Evolutionary conservation across 2,113 vertebrate species (phyloP), one percentile per base, ranked within the genome.

Genomic region (Synodontis membranacea): DNA sequence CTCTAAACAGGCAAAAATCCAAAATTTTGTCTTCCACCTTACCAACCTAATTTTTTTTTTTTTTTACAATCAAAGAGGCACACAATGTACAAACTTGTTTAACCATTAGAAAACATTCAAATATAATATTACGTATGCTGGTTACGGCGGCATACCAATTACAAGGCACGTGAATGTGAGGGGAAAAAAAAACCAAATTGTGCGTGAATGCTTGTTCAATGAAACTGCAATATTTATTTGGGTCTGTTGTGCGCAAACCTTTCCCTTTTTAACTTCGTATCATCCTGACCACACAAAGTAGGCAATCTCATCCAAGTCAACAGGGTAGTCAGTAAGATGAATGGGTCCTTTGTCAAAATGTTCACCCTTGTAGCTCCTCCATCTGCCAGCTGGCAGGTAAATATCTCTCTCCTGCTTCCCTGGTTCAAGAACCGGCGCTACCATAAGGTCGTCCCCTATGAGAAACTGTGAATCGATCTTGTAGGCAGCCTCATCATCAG

Each of bases 401-500:
- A 99, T 96, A 0, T 99, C 97, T 0, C 98, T 95, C 89, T 98
- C 97, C 90, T 97, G 96, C 89, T 98, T 99, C 46, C 97, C 97
- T 0, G 95, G 94, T 91, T 99, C 98, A 89, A 99, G 92, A n/a
- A 99, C 97, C 0, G 98, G 98, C 0, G 98, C 98, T 90, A 99
- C 98, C 92, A 99, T 96, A 72, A 99, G 94, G 23, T 97, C 97
- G 83, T 99, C 97, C 5, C 98, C 98, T 0, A 99, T 98, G 62
- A 99, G 95, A 90, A 99, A 99, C 94, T 99, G 98, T 0, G 97
- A 98, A 90, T 99, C 97, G 0, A 97, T 96, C 68, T 96, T 96
- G 89, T 97, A 97, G 0, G 98, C 94, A 0, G 94, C 93, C 70
- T 97, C 95, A 0, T 99, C 97, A 0, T 93, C 91, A 0, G 95